phyloP scores from a whole-genome alignment of 2,797 vertebrate genomes.

The Simalia tracyae region DNA sequence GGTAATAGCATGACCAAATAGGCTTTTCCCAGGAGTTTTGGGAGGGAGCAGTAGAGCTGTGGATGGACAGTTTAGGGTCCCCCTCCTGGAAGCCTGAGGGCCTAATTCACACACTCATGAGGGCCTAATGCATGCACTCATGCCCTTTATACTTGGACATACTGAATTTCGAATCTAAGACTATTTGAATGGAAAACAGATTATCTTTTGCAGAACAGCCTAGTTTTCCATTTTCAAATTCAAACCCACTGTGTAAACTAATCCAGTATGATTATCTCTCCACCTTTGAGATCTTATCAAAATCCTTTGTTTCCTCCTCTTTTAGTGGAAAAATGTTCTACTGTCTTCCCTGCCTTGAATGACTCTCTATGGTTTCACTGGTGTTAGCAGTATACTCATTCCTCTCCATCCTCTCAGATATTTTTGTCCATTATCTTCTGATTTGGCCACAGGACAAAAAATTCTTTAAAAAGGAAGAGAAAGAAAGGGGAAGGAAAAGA shows the following conservation, averaged over 20 bases:
- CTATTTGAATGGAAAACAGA: not conserved
- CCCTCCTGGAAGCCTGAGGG: not conserved
- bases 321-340: not conserved
- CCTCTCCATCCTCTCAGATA: constrained; percentile 59
- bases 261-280: not conserved
- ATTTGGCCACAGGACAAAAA: constrained; percentile 51
- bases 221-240: not conserved
- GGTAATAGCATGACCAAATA: not conserved
- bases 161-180: not conserved
- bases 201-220: not conserved
- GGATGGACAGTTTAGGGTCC: not conserved
- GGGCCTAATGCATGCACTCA: not conserved
- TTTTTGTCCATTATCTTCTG: constrained; percentile 59
- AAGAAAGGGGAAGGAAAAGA: not conserved
- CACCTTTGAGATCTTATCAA: not conserved
- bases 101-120: not conserved
- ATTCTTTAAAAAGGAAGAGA: constrained; percentile 40
- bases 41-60: not conserved
- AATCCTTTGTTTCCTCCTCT: not conserved
- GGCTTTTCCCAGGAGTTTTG: not conserved
- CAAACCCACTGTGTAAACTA: not conserved
- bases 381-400: constrained; percentile 46
- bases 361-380: not conserved
- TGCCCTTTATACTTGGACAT: not conserved
- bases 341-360: not conserved